Evolutionary conservation across 2,888 invertebrate genomes (phyloP).

Genomic region (Tenodera sinensis): DNA sequence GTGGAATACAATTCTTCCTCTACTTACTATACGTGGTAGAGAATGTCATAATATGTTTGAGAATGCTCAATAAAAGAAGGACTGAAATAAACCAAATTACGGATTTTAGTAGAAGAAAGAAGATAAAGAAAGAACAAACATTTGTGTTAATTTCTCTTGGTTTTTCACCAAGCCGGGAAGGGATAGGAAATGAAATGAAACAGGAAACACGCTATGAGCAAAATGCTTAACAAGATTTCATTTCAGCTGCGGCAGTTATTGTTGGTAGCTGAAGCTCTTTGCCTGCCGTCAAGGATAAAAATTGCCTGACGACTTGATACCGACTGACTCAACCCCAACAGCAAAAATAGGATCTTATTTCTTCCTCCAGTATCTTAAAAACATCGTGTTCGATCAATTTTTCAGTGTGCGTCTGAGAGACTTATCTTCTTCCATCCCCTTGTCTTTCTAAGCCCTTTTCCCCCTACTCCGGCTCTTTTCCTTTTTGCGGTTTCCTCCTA

Average conservation of each 20-base stretch:
- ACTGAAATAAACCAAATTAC: neutral
- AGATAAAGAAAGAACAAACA: neutral
- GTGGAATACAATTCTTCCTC: no score
- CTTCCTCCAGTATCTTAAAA: conserved; percentile 6
- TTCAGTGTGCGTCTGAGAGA: conserved; percentile 5
- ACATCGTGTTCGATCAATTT: conserved; percentile 26
- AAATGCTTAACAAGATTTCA: conserved; percentile 10
- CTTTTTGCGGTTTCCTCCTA: neutral
- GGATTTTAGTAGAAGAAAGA: neutral
- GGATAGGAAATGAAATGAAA: neutral
- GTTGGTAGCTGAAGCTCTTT: neutral
- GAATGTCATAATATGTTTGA: no score
- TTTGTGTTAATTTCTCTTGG: no score
- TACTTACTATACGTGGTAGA: no score
- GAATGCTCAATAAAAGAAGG: neutral
- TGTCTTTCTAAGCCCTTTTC: neutral
- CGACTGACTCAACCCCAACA: neutral
- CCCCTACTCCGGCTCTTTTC: neutral
- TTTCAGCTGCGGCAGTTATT: neutral
- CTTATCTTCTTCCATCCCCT: conserved; percentile 5
- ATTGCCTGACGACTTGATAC: neutral
- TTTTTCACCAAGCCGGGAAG: neutral
- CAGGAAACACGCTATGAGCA: neutral
- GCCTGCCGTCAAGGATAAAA: neutral
- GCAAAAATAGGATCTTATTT: conserved; percentile 16